These are phyloP conservation scores for Pimpla rufipes DNA, from an alignment of 2,888 invertebrate species.

Conservation along the genomic window DNA sequence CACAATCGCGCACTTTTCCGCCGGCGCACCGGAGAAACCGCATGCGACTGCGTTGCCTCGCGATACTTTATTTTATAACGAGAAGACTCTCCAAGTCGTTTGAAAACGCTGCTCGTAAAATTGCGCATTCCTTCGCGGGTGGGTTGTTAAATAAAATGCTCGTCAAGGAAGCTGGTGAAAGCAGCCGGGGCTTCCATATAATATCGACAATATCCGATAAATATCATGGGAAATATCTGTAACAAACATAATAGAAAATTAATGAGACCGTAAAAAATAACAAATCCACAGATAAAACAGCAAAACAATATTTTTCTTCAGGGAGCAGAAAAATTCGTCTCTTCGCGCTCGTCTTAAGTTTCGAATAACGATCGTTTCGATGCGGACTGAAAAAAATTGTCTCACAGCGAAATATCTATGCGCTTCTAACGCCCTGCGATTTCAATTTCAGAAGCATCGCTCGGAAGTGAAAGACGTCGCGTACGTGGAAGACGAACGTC, in stretches of 20 bases:
- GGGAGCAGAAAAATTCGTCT: too few relatives aligned
- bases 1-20: slow-evolving; percentile 67
- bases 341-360: too few relatives aligned
- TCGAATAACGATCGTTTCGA: too few relatives aligned
- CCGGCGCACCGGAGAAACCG: slow-evolving; percentile 55
- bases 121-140: neutral
- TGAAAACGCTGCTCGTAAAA: slow-evolving; percentile 11
- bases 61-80: slow-evolving; percentile 19
- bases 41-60: slow-evolving; percentile 30
- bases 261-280: neutral
- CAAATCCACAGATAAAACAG: neutral
- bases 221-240: neutral
- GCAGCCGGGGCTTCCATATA: neutral
- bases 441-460: slow-evolving; percentile 53
- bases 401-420: neutral
- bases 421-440: neutral
- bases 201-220: neutral
- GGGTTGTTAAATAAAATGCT: slow-evolving; percentile 4
- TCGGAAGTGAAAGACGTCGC: slow-evolving; percentile 34
- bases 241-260: neutral
- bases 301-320: too few relatives aligned
- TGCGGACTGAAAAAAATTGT: neutral
- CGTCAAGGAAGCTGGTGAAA: neutral
- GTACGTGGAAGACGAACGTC: slow-evolving; percentile 39
- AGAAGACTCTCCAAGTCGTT: slow-evolving; percentile 6